phyloP scores from a whole-genome alignment of 1,140 invertebrate species.

The Lycorma delicatula region DNA sequence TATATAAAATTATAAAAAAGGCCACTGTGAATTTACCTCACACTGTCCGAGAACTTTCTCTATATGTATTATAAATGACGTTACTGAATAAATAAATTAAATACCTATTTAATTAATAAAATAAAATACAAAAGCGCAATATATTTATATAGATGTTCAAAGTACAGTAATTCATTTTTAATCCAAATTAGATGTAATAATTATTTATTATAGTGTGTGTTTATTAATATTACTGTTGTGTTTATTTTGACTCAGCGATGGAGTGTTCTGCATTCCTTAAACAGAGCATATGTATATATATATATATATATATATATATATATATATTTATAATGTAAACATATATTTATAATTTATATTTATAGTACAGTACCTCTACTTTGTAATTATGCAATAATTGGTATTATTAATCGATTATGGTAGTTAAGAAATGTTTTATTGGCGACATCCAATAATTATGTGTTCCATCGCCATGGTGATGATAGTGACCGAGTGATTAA shows the following conservation, averaged over 20 bases:
- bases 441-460: too few species aligned
- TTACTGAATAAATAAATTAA: too few species aligned
- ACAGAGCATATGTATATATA: background rate
- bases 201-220: background rate
- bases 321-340: background rate
- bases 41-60: too few species aligned
- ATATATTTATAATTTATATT: conserved; percentile 4
- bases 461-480: background rate
- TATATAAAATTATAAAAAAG: too few species aligned
- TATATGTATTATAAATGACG: too few species aligned
- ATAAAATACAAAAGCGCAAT: too few species aligned
- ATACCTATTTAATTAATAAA: too few species aligned
- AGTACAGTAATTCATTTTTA: background rate
- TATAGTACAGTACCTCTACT: conserved; percentile 9
- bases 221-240: conserved; percentile 3
- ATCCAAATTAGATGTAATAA: background rate
- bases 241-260: conserved; percentile 10
- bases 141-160: too few species aligned
- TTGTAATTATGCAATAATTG: conserved; percentile 15
- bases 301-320: background rate
- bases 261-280: conserved; percentile 10
- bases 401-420: background rate
- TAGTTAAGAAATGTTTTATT: too few species aligned
- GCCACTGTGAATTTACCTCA: too few species aligned
- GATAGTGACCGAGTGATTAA: background rate